Base-by-base conservation (phyloP, 2,113 vertebrate genomes). In the Himantopus leucocephalus region DNA sequence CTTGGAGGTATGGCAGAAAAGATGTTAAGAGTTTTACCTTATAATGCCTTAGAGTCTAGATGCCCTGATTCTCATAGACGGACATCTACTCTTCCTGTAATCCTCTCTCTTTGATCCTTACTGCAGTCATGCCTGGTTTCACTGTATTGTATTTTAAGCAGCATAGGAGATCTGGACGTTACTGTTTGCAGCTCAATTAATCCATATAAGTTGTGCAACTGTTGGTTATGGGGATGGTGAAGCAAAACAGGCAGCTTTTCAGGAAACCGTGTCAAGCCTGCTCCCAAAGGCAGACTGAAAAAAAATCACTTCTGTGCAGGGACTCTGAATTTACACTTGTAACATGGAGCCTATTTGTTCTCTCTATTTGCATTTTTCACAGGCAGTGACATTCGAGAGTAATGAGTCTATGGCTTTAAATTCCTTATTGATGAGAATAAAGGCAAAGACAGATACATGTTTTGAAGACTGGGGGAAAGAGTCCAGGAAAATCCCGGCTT, bases 371-470 rank as follows among this genome's bases (percentile, higher is more conserved):
- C 20, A 9, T 79, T 94, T 95, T 93, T 83, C 80, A 64, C 1
- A 2, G 53, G 41, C 67, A 70, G 71, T 63, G 63, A 78, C 81
- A 88, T 71, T 92, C 85, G 41, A 86, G 67, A 92, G 50, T 88
- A 86, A 90, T 32, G 72, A 78, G 72, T 60, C 66, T 83, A 43
- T 32, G 74, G 32, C 73, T 96, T 85, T 86, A 96, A 97, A 96
- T 97, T 97, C 95, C 88, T 97, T 73, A 96, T 96, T 94, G 82
- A 89, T 97, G 92, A 96, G 75, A 96, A 50, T 94, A 91, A 96
- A 93, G 78, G 63, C 91, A 45, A 90, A 94, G 82, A 50, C 81
- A 88, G 63, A 89, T 71, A 63, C 22, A 2, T 96, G 90, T 95
- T 96, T 94, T 96, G 85, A 95, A 95, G 78, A 14, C 63, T 41